Evolutionary conservation across 2,113 vertebrate species (phyloP), one percentile per base, ranked within the genome.

Genomic region (Scomber japonicus): DNA sequence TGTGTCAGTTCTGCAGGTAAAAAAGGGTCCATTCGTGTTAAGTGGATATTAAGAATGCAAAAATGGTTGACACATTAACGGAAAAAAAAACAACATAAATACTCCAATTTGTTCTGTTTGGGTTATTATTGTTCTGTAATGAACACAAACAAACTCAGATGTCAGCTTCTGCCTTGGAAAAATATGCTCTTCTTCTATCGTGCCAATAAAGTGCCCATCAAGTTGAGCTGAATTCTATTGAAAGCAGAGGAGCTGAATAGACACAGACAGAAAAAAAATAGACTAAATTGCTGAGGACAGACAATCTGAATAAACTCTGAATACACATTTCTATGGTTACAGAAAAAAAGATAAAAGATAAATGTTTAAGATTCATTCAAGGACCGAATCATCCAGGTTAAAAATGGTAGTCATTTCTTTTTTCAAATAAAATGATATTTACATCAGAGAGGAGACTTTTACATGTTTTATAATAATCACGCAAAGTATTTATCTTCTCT

Each of bases 141-240:
- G 49, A 82, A 77, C 59, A 59, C 54, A 40, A 40, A 40, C 35
- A 40, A 59, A 65, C 12, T 73, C 60, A 66, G 71, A 49, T 78
- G 75, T 80, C 79, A 80, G 73, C 66, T 21, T 70, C 21, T 70
- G 57, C 62, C 13, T 71, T 57, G 69, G 27, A 17, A 45, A 57
- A 69, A 46, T 30, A 45, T 24, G 48, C 63, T 21, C 27, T 5
- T 48, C 78, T 84, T 63, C 21, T 77, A 71, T 46, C 0, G 0
- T 60, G 64, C 63, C 75, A 86, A 80, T 78, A 63, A 85, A 88
- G 67, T 64, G 70, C 7, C 15, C 71, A 13, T 80, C 65, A 71
- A 10, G 73, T 75, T 74, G 8, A 70, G 62, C 71, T 62, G 64
- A 62, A 48, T 63, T 67, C 71, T 68, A 53, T 51, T 86, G 35